Conservation (phyloP, 2,797 vertebrate genomes). For the Ceyx erithaca region DNA sequence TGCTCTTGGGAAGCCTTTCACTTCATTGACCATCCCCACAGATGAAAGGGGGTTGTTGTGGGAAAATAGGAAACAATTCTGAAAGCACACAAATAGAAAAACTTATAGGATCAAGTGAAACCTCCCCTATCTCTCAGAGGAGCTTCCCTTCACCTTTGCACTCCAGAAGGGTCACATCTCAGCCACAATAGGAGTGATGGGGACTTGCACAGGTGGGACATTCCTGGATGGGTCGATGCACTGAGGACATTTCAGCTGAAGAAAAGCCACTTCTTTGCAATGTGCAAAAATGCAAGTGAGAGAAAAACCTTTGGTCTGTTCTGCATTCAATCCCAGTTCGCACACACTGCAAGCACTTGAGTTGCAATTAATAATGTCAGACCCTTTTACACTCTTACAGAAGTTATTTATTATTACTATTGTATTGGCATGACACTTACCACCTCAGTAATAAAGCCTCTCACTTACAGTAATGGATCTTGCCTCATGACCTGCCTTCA, state of each 20-base stretch:
- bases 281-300: neutral
- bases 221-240: neutral
- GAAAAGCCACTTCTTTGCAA: neutral
- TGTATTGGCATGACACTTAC: constrained; percentile 39
- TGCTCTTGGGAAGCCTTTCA: neutral
- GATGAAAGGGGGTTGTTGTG: neutral
- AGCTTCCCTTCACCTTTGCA: neutral
- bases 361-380: constrained; percentile 56
- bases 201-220: neutral
- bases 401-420: constrained; percentile 56
- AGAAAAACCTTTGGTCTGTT: neutral
- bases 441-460: constrained; percentile 29
- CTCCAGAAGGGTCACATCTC: neutral
- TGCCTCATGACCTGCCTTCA: neutral
- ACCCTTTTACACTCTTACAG: constrained; percentile 8
- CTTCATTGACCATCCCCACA: neutral
- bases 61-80: neutral
- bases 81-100: neutral
- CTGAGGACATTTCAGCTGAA: neutral
- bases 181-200: neutral
- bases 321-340: neutral
- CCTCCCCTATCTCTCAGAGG: neutral
- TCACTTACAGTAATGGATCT: constrained; percentile 1
- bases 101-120: neutral
- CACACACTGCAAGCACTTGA: neutral